Percentiles rank a stretch among this genome's conserved stretches.
These are phyloP conservation scores for Acanthosepion pharaonis DNA, from an alignment of 2,888 invertebrate genomes.

Conservation along the genomic window DNA sequence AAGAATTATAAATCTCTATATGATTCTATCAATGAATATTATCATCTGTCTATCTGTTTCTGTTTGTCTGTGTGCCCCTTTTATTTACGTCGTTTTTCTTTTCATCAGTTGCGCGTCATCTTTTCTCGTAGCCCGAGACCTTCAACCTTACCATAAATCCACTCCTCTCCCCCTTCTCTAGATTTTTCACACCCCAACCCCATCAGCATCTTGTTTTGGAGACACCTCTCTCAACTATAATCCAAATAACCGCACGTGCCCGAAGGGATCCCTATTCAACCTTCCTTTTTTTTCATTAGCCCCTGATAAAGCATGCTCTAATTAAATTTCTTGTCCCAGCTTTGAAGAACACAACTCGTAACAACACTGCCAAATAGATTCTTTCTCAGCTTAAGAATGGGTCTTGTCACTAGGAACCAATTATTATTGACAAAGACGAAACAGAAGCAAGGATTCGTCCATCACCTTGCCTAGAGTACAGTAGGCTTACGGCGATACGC, in stretches of 20 bases:
- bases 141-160: background rate
- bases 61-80: too few relatives aligned
- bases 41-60: too few relatives aligned
- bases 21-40: too few relatives aligned
- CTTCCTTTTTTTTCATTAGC: background rate
- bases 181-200: background rate
- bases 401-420: background rate
- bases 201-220: background rate
- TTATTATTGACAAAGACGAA: background rate
- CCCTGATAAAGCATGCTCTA: background rate
- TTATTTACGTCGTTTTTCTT: background rate
- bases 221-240: background rate
- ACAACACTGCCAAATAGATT: background rate
- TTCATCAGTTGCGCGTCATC: slow-evolving; percentile 3
- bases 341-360: background rate
- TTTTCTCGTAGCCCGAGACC: background rate
- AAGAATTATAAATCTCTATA: too few relatives aligned
- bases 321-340: background rate
- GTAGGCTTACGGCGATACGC: background rate
- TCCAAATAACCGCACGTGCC: slow-evolving; percentile 23
- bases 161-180: background rate
- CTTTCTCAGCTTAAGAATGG: background rate
- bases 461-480: background rate
- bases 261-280: background rate
- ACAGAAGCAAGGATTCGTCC: background rate